phyloP scores from a whole-genome alignment of 2,113 vertebrate species.

The Clarias batrachus region DNA sequence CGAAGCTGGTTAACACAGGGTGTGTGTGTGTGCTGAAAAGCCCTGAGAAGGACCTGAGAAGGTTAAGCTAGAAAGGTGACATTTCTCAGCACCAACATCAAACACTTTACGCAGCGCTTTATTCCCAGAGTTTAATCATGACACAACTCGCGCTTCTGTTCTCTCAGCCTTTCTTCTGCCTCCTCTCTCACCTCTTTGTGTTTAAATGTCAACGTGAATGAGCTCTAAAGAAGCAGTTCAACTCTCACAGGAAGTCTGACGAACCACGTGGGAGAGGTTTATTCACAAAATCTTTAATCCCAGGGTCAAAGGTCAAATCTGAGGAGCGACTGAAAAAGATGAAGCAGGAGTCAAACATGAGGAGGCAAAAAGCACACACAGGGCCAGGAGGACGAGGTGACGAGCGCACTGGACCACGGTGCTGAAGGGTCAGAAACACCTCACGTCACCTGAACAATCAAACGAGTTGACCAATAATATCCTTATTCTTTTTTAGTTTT shows the following conservation, averaged over 20 bases:
- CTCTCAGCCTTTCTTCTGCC: background rate
- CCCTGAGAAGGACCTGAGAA: background rate
- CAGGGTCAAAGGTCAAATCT: background rate
- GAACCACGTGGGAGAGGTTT: background rate
- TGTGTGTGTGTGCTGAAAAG: background rate
- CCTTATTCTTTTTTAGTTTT: too few species aligned
- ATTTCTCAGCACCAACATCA: conserved; percentile 1
- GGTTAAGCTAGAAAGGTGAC: background rate
- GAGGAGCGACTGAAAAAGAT: background rate
- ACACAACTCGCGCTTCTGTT: background rate
- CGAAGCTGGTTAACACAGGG: background rate
- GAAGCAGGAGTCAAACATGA: background rate
- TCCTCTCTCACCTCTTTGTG: background rate
- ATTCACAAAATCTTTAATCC: background rate
- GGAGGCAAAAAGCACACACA: background rate
- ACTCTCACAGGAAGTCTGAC: background rate
- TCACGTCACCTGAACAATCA: too few species aligned
- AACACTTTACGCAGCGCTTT: background rate
- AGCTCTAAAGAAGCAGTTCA: background rate
- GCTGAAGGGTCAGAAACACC: too few species aligned
- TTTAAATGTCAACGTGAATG: background rate
- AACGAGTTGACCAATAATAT: too few species aligned
- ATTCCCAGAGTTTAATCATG: background rate
- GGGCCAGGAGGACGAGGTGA: background rate
- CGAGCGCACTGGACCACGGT: too few species aligned